Percentiles rank a stretch among this genome's conserved stretches.
Evolutionary conservation across 2,113 vertebrate species (phyloP).

Genomic region (Panthera tigris): DNA sequence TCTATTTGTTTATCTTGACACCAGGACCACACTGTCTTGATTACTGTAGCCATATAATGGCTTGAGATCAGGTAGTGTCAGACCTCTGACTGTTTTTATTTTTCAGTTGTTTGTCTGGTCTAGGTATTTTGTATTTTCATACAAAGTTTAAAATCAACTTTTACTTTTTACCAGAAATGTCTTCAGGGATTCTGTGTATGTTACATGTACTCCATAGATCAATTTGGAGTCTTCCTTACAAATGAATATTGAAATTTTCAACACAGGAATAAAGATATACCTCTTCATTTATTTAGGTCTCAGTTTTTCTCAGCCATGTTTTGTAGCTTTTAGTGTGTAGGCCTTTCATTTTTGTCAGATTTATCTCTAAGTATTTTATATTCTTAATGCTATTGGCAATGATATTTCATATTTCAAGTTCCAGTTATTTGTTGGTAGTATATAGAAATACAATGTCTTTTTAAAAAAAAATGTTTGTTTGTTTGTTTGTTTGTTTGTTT

Average conservation of each 20-base stretch:
- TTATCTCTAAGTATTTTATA: not conserved
- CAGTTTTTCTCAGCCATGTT: conserved; percentile 17
- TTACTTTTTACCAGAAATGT: not conserved
- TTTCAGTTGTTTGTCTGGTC: not conserved
- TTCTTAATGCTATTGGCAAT: conserved; percentile 2
- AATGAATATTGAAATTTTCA: conserved; percentile 16
- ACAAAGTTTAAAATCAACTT: not conserved
- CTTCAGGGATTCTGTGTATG: not conserved
- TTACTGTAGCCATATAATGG: not conserved
- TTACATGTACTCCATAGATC: not conserved
- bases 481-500: too few species aligned
- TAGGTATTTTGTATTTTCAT: not conserved
- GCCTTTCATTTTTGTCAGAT: not conserved
- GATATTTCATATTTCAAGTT: conserved; percentile 4
- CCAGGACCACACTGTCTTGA: not conserved
- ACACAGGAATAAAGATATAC: not conserved
- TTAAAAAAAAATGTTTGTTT: too few species aligned
- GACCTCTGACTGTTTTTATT: not conserved
- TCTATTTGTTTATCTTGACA: not conserved
- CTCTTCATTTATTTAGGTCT: conserved; percentile 10
- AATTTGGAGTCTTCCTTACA: not conserved
- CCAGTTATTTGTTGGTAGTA: not conserved
- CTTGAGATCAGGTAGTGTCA: not conserved
- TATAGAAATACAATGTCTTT: not conserved
- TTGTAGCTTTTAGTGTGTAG: not conserved